Percentiles rank a stretch among this genome's conserved stretches.
Evolutionary conservation across 2,797 vertebrate genomes (phyloP).

Genomic region (Anniella stebbinsi): DNA sequence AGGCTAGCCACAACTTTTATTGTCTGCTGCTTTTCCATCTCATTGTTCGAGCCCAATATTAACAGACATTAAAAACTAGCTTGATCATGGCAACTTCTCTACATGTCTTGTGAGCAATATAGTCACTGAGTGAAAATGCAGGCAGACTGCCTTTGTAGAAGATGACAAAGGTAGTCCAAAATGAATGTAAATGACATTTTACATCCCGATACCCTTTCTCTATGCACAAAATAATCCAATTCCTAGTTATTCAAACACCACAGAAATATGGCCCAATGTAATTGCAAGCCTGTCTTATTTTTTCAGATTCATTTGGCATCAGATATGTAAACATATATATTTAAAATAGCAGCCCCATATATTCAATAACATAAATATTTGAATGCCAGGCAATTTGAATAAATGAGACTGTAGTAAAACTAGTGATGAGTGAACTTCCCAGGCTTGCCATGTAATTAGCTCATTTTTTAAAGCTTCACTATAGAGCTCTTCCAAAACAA

Average conservation of each 20-base stretch:
- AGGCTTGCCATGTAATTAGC: neutral
- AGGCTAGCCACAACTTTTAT: slow-evolving; percentile 25
- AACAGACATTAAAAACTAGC: slow-evolving; percentile 67
- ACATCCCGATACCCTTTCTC: neutral
- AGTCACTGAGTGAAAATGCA: slow-evolving; percentile 81
- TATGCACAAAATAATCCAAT: neutral
- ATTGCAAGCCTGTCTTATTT: slow-evolving; percentile 17
- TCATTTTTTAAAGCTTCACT: neutral
- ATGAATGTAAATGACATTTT: neutral
- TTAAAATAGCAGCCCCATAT: neutral
- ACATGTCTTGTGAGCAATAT: slow-evolving; percentile 71
- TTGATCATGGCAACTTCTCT: slow-evolving; percentile 70
- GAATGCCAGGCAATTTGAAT: neutral
- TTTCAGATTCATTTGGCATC: neutral
- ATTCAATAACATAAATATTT: neutral
- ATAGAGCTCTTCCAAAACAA: neutral
- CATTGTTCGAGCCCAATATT: slow-evolving; percentile 58
- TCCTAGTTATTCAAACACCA: neutral
- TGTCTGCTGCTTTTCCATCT: slow-evolving; percentile 43
- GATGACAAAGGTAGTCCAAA: slow-evolving; percentile 22
- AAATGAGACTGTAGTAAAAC: neutral
- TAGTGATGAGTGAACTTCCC: too few species aligned
- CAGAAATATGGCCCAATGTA: neutral
- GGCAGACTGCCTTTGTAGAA: slow-evolving; percentile 63
- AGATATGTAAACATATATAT: neutral